A percentile compares a stretch with the other conserved stretches of the same genome.
phyloP scores from a whole-genome alignment of 2,888 invertebrate genomes.

The Phasia obesa region DNA sequence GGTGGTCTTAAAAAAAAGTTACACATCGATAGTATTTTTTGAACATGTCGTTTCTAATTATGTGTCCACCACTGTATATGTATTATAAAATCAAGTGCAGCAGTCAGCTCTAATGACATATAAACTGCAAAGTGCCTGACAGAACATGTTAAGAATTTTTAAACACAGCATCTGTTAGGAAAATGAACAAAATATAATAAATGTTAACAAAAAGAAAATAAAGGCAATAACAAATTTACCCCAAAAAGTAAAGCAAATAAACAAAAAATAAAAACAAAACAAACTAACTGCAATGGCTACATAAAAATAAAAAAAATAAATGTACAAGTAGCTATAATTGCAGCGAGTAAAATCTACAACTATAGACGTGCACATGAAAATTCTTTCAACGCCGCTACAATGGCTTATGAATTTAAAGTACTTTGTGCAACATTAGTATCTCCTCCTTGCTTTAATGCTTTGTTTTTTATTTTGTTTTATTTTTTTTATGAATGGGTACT shows the following conservation, averaged over 20 bases:
- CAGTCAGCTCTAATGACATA: slow-evolving; percentile 51
- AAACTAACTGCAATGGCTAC: slow-evolving; percentile 12
- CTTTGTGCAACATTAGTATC: neutral
- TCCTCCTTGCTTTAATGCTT: too few species aligned
- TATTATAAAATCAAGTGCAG: neutral
- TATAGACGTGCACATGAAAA: slow-evolving; percentile 59
- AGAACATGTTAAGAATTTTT: slow-evolving; percentile 61
- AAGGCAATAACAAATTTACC: neutral
- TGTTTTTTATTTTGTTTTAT: neutral
- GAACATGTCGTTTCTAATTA: too few species aligned
- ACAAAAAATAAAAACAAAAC: slow-evolving; percentile 16
- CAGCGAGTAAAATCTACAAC: slow-evolving; percentile 44
- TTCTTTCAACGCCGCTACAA: slow-evolving; percentile 62
- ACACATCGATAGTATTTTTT: too few species aligned
- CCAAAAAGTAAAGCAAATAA: neutral
- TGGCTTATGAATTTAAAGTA: slow-evolving; percentile 64
- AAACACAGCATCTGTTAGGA: slow-evolving; percentile 41
- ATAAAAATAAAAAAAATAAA: neutral
- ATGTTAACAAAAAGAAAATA: slow-evolving; percentile 18
- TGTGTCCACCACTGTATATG: too few species aligned
- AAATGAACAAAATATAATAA: slow-evolving; percentile 45
- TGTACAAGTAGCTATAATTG: slow-evolving; percentile 45
- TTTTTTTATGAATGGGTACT: neutral
- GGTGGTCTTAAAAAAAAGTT: too few species aligned
- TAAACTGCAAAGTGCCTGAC: slow-evolving; percentile 66